Conservation (phyloP, 2,888 invertebrate genomes). For the Oeneis ivallda region DNA sequence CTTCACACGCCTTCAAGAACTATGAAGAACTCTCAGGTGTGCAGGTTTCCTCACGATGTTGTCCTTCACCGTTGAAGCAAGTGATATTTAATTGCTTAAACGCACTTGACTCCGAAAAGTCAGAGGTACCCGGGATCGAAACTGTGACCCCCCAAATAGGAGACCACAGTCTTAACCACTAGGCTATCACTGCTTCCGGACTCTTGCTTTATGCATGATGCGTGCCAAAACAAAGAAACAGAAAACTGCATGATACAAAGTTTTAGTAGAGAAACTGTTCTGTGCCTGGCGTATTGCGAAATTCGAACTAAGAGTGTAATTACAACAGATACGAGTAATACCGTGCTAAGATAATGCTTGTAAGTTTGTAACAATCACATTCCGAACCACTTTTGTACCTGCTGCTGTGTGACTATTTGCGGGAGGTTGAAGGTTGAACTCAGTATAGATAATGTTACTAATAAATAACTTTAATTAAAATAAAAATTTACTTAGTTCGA, state of each 20-base stretch:
- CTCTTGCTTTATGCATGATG: too few species aligned
- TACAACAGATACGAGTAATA: constrained; percentile 44
- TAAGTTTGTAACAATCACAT: constrained; percentile 51
- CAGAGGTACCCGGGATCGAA: too few species aligned
- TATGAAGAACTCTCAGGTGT: too few species aligned
- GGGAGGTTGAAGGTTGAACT: constrained; percentile 58
- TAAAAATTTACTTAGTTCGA: background rate
- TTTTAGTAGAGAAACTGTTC: constrained; percentile 2
- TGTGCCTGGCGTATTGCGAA: constrained; percentile 40
- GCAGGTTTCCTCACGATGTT: too few species aligned
- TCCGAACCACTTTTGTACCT: constrained; percentile 48
- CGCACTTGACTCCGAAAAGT: too few species aligned
- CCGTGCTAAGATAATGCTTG: constrained; percentile 47
- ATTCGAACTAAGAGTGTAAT: constrained; percentile 43
- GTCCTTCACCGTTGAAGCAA: too few species aligned
- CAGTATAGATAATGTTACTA: constrained; percentile 36
- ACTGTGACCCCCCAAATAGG: too few species aligned
- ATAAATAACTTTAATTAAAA: background rate
- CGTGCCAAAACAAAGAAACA: background rate
- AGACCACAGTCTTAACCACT: too few species aligned
- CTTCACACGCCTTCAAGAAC: too few species aligned
- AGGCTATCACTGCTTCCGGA: too few species aligned
- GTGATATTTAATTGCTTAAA: too few species aligned
- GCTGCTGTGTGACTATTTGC: constrained; percentile 56
- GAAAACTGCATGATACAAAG: background rate